These are phyloP conservation scores for Lasioglossum oenotherae DNA, from an alignment of 2,888 invertebrate species.

Conservation along the genomic window DNA sequence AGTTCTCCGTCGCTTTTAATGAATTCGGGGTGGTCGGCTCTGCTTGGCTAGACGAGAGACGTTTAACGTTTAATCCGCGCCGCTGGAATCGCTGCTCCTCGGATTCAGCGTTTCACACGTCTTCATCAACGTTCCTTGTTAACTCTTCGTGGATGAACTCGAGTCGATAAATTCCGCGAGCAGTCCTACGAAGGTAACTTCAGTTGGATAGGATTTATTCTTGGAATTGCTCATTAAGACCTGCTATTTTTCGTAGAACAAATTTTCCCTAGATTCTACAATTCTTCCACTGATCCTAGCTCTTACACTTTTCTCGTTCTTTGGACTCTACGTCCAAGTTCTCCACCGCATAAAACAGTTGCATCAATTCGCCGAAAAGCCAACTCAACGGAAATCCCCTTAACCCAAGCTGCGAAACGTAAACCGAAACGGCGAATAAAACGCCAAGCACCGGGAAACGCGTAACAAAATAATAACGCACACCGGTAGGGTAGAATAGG, in stretches of 20 bases:
- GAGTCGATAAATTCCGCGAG: not conserved
- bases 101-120: not conserved
- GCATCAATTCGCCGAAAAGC: not conserved
- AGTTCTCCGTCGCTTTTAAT: slow-evolving; percentile 27
- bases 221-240: too few species aligned
- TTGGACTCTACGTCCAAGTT: too few species aligned
- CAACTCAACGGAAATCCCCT: not conserved
- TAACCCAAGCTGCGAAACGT: not conserved
- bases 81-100: not conserved
- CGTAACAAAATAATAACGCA: slow-evolving; percentile 1
- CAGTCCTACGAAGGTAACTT: not conserved
- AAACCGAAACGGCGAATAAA: not conserved
- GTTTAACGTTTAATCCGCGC: not conserved
- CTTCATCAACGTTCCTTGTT: not conserved
- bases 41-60: not conserved
- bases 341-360: not conserved
- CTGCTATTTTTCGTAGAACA: too few species aligned
- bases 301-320: too few species aligned
- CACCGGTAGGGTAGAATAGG: not conserved
- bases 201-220: too few species aligned
- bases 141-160: not conserved
- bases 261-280: too few species aligned
- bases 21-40: slow-evolving; percentile 14
- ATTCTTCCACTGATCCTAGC: too few species aligned
- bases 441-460: not conserved